A percentile compares a stretch with the other conserved stretches of the same genome.
Evolutionary conservation across 2,113 vertebrate species (phyloP).

Genomic region (Antennarius striatus): DNA sequence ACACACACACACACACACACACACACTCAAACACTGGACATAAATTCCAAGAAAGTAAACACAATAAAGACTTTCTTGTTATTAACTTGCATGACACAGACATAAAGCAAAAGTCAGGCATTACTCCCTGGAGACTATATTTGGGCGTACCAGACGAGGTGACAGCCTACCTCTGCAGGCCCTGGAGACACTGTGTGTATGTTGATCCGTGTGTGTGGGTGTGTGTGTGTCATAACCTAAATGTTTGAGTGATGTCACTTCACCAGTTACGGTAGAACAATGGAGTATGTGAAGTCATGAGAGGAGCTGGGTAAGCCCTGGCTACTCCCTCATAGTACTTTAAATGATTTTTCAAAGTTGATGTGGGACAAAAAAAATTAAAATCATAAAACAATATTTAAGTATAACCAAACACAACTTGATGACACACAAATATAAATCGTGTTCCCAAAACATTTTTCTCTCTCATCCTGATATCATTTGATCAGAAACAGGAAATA

Average conservation of each 20-base stretch:
- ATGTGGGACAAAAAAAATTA: background rate
- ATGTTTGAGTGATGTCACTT: constrained; percentile 70
- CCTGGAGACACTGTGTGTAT: constrained; percentile 22
- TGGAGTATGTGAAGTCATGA: constrained; percentile 57
- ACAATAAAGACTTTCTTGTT: no score
- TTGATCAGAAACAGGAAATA: constrained; percentile 69
- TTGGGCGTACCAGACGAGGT: constrained; percentile 38
- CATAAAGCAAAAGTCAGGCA: constrained; percentile 4
- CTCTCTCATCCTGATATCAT: constrained; percentile 32
- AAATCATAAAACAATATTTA: background rate
- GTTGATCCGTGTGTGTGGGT: constrained; percentile 12
- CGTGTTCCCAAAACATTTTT: constrained; percentile 20
- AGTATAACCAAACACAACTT: background rate
- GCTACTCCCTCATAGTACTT: constrained; percentile 27
- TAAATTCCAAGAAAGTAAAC: no score
- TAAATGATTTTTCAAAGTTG: constrained; percentile 23
- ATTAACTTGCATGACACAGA: background rate
- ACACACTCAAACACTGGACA: no score
- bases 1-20: no score
- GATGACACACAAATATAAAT: background rate
- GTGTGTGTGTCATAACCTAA: constrained; percentile 60
- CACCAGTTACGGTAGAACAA: constrained; percentile 67
- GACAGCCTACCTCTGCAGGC: constrained; percentile 41
- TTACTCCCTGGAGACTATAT: constrained; percentile 24
- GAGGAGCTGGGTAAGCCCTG: constrained; percentile 68